Evolutionary conservation across 1,140 invertebrate genomes (phyloP), one percentile per base, ranked within the genome.

Genomic region (Drosophila saltans): DNA sequence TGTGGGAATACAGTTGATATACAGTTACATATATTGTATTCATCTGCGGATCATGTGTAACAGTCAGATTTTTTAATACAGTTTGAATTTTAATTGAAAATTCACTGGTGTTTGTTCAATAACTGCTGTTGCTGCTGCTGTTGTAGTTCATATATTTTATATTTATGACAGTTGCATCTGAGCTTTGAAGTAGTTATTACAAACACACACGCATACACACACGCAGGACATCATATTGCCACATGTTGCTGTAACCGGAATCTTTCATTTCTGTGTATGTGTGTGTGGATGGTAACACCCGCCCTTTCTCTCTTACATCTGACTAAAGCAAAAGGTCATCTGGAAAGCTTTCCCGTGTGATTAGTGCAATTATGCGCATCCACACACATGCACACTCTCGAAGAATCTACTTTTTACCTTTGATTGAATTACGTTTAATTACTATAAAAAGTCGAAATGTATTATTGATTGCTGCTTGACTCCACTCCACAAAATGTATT

Each of bases 41-140:
- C 16, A 16, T 16, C 16, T 16, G 16, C 16, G 16, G 16, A 16
- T 16, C 33, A 69, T 55, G 52, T 41, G 56, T 61, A 57, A 62
- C 65, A 30, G 41, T 24, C n/a, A 26, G 24, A 21, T 24, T 2
- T 52, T 52, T 52, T 52, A 66, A 67, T 41, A 36, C 66, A 39
- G 52, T 63, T 68, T 52, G 36, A 78, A 62, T 75, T 78, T 78
- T 66, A 78, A 78, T 78, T 75, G 75, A 74, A 77, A 70, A 16
- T 66, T 74, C 8, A 58, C 30, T 66, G 16, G 16, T 16, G 58
- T 63, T 70, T 75, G 41, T n/a, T 48, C 40, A 43, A 30, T 48
- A 45, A 16, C 26, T 56, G 24, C 9, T 55, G 1, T 21, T 36
- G 28, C 57, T 40, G 56, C 16, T 16, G 0, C 16, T 16, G 16